phyloP scores from a whole-genome alignment of 1,140 invertebrate genomes.

The Pemphigus obesinymphae region DNA sequence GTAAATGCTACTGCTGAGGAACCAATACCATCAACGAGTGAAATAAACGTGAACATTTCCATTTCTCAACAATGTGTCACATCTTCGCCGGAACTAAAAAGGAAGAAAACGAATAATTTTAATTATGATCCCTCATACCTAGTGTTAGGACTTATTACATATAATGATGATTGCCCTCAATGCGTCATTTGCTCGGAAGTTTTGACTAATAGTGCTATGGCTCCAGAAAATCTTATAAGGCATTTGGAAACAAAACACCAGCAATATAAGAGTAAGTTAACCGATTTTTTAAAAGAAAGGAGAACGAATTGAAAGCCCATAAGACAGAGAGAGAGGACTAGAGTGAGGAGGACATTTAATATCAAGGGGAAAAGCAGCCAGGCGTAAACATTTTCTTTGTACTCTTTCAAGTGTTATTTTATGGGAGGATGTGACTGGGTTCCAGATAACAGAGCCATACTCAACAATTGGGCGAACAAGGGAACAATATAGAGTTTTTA shows the following conservation, averaged over 20 bases:
- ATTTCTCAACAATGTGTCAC: background rate
- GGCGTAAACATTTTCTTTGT: no score
- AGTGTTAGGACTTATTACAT: conserved; percentile 27
- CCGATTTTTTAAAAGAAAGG: conserved; percentile 12
- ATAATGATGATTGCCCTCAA: conserved; percentile 27
- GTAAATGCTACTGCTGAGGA: background rate
- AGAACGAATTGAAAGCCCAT: conserved; percentile 45
- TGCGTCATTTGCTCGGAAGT: conserved; percentile 37
- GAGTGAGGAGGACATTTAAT: no score
- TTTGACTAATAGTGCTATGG: conserved; percentile 42
- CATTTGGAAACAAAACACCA: conserved; percentile 42
- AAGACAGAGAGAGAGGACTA: no score
- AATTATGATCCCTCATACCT: conserved; percentile 29
- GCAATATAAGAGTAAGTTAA: background rate
- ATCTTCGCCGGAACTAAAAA: background rate
- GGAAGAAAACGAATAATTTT: background rate
- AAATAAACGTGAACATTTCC: background rate
- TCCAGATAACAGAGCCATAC: no score
- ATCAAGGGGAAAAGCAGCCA: no score
- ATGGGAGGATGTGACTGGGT: no score
- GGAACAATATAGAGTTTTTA: no score
- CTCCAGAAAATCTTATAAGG: conserved; percentile 19
- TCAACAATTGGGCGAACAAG: no score
- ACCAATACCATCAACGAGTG: background rate
- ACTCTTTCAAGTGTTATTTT: no score